Conservation (phyloP, 1,140 invertebrate species). For the Lethrus apterus region DNA sequence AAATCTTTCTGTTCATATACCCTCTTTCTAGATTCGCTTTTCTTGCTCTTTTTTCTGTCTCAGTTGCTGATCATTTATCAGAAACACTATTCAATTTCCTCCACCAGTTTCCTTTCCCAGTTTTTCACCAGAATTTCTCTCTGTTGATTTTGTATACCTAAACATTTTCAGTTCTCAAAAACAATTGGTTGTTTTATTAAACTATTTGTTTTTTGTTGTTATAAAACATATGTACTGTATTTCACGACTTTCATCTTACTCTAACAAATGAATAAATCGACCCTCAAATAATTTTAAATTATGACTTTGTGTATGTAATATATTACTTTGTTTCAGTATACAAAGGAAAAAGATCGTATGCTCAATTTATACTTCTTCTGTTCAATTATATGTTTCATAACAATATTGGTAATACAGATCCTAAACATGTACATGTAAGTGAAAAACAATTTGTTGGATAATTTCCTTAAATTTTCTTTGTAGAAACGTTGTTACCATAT, state of each 20-base stretch:
- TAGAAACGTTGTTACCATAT: conserved; percentile 23
- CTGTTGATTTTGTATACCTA: too few species aligned
- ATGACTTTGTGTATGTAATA: neutral
- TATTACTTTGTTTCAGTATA: conserved; percentile 54
- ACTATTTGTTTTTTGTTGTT: conserved; percentile 3
- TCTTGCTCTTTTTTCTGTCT: too few species aligned
- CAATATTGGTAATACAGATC: conserved; percentile 56
- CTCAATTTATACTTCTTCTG: conserved; percentile 76
- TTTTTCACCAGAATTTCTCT: too few species aligned
- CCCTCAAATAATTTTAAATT: neutral
- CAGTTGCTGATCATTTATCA: too few species aligned
- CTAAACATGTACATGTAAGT: conserved; percentile 33
- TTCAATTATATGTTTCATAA: conserved; percentile 63
- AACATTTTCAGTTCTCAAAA: conserved; percentile 3
- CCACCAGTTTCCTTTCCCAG: too few species aligned
- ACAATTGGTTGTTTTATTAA: neutral
- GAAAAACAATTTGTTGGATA: conserved; percentile 3
- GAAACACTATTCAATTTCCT: too few species aligned
- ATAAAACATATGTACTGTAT: too few species aligned
- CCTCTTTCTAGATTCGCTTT: too few species aligned
- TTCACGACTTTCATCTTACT: neutral
- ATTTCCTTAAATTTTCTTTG: conserved; percentile 14
- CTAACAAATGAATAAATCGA: neutral
- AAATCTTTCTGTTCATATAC: too few species aligned
- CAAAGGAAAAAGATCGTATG: conserved; percentile 73